Evolutionary conservation across 2,113 vertebrate species (phyloP), one percentile per base, ranked within the genome.

Genomic region (Phoxinus phoxinus): DNA sequence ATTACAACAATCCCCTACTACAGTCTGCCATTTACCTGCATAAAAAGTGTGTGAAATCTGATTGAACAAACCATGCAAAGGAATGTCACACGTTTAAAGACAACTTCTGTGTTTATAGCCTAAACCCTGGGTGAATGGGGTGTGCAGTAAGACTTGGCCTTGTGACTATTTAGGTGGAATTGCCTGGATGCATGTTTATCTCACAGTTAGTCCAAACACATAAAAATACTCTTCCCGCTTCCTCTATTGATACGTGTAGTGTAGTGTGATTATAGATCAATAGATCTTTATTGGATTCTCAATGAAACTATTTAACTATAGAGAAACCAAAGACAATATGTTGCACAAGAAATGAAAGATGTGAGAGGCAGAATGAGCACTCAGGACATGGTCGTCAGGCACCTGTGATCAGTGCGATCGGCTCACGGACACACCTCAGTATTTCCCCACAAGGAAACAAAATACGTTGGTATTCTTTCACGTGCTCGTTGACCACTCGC

Each of bases 391-490:
- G 35, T 63, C n/a, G 35, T 9, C 58, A 51, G 44, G 41, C 61
- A 69, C 80, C 80, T 69, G 80, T 51, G 80, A 81, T 3, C 25
- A 77, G 17, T 78, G 75, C 6, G 32, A 37, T 78, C 56, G 63
- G 25, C 61, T 51, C 61, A 32, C 41, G 58, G 78, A 81, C 78
- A 81, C 78, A 81, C 78, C 58, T 80, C 77, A 76, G 23, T 74
- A 11, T n/a, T 46, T 74, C 71, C 71, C 71, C 23, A 12, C 8
- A 63, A 63, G 23, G 58, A 80, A 80, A 25, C 35, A 44, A 79
- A 79, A 79, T 61, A 61, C 23, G 6, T 56, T 35, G 61, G 35
- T 6, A n/a, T 81, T 46, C 41, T 67, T 63, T 81, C 78, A 81
- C 75, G 75, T 77, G 61, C 41, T 44, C 25, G 17, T 67, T 9